A percentile compares a stretch with the other conserved stretches of the same genome.
These are phyloP conservation scores for Strigamia transsilvanica DNA, from an alignment of 2,888 invertebrate species.

Conservation along the genomic window DNA sequence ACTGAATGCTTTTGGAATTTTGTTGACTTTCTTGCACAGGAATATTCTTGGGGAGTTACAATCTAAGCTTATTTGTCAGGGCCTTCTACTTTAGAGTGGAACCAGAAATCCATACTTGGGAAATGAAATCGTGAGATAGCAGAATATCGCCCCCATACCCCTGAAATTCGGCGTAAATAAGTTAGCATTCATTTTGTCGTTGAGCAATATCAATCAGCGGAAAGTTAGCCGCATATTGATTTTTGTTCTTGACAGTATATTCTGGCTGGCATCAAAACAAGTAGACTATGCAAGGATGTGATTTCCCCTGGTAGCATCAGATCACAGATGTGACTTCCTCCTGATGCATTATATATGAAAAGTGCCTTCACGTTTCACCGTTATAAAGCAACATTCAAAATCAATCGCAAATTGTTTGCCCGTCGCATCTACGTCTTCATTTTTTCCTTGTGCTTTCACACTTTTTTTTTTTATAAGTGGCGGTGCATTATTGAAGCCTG, in stretches of 20 bases:
- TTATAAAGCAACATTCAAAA: slow-evolving; percentile 21
- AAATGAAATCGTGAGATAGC: neutral
- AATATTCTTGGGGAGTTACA: neutral
- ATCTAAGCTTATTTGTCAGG: slow-evolving; percentile 10
- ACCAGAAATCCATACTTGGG: neutral
- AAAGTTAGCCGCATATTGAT: slow-evolving; percentile 21
- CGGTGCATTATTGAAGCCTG: neutral
- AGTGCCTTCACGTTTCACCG: slow-evolving; percentile 13
- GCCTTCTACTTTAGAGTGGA: neutral
- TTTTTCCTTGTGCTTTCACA: neutral
- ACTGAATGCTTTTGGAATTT: neutral
- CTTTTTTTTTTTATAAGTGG: neutral
- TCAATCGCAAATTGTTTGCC: slow-evolving; percentile 21
- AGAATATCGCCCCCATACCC: neutral
- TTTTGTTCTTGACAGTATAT: slow-evolving; percentile 5
- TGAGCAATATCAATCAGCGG: slow-evolving; percentile 9
- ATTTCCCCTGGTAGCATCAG: slow-evolving; percentile 21
- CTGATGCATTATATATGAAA: slow-evolving; percentile 26
- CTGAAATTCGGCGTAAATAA: neutral
- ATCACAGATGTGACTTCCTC: slow-evolving; percentile 30
- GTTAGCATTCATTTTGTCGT: slow-evolving; percentile 4
- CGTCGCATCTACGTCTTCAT: slow-evolving; percentile 2
- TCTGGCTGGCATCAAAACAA: slow-evolving; percentile 30
- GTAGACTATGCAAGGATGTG: slow-evolving; percentile 10
- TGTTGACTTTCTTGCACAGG: neutral